phyloP scores from a whole-genome alignment of 2,797 vertebrate genomes.

The Amniataba percoides region DNA sequence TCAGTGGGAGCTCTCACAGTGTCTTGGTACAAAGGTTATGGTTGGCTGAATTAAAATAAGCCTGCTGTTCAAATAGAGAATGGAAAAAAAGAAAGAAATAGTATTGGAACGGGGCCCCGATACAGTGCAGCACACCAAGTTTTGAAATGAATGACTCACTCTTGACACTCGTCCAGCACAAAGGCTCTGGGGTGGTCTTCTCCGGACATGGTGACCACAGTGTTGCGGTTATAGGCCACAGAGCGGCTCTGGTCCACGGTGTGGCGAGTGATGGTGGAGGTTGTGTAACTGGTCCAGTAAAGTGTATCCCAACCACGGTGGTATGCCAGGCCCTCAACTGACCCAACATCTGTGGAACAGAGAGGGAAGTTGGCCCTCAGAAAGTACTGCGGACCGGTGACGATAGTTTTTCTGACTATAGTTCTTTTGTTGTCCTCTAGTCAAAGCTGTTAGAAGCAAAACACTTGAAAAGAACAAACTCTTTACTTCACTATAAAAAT shows the following conservation, averaged over 20 bases:
- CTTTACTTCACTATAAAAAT: conserved; percentile 32
- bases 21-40: conserved; percentile 10
- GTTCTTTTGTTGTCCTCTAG: neutral
- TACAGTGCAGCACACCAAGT: conserved; percentile 26
- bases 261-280: conserved; percentile 97
- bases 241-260: conserved; percentile 93
- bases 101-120: conserved; percentile 27
- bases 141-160: conserved; percentile 85
- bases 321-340: conserved; percentile 96
- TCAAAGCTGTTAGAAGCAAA: conserved; percentile 19
- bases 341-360: conserved; percentile 91
- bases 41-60: conserved; percentile 55
- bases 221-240: conserved; percentile 94
- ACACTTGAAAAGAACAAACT: conserved; percentile 17
- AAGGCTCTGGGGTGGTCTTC: conserved; percentile 98
- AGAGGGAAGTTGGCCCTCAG: conserved; percentile 4
- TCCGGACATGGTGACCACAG: conserved; percentile 97
- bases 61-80: conserved; percentile 22
- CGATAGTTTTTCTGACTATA: conserved; percentile 3
- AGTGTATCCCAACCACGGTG: conserved; percentile 96
- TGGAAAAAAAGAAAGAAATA: neutral
- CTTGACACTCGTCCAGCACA: conserved; percentile 96
- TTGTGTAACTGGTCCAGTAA: conserved; percentile 99
- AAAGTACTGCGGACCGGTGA: conserved; percentile 20
- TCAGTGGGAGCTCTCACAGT: conserved; percentile 26